Evolutionary conservation across 2,888 invertebrate genomes (phyloP), one percentile per base, ranked within the genome.

Genomic region (Cryptophagus acutangulus): DNA sequence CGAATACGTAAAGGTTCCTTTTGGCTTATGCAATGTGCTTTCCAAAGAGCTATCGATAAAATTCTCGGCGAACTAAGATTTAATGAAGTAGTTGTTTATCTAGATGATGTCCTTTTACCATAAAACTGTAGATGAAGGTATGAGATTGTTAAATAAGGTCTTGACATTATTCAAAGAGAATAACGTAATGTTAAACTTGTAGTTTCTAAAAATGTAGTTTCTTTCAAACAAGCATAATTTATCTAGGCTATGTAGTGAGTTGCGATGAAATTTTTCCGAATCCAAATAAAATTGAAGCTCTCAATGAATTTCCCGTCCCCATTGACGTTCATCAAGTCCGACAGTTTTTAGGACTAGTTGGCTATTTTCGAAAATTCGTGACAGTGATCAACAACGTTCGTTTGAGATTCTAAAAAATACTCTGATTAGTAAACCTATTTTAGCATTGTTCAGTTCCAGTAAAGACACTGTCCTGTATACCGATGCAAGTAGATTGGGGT

Each of bases 1-100:
- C 35, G 58, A 66, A 48, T 62, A 55, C 34, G 29, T 51, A 2
- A 38, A 51, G 1, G 55, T 64, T 58, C 58, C 61, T 3, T 67
- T 64, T 40, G 63, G 63, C 3, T 43, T 65, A 3, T 36, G 51
- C 1, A 65, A 65, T 36, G 61, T n/a, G n/a, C n/a, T n/a, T n/a
- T n/a, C n/a, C n/a, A n/a, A n/a, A n/a, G n/a, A n/a, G n/a, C n/a
- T n/a, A n/a, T n/a, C n/a, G n/a, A n/a, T n/a, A n/a, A n/a, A n/a
- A 15, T 24, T 41, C 2, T 20, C 12, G 16, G 24, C 37, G 10
- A 6, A 35, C n/a, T 24, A 38, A 15, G n/a, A 14, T 15, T 17
- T 29, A 2, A n/a, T n/a, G n/a, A n/a, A n/a, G 46, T 40, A 5
- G 9, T 34, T 15, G 26, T 28, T 3, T 48, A 45, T 36, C 8